Base-by-base conservation (phyloP, 2,888 invertebrate species). In the Crocallis elinguaria region DNA sequence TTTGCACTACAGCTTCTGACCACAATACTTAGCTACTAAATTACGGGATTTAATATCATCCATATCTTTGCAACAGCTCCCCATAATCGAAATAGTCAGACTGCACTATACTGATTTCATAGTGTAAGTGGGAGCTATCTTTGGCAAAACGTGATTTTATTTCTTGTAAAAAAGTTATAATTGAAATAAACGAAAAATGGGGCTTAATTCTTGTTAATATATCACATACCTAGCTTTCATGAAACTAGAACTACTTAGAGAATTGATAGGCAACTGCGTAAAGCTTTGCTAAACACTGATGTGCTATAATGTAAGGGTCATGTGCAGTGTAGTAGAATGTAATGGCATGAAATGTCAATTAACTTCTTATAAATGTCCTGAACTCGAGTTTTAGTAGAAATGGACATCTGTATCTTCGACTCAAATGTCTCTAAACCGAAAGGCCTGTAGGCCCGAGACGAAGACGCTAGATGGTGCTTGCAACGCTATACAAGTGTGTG, bases 301-400 rank as follows among this genome's bases (percentile, higher is more conserved):
- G 17, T 41, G 29, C 11, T 6, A 11, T 41, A 16, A 7, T 19
- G 1, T 25, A 14, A 38, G 11, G 25, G 27, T 32, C 14, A 14
- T 7, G 14, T 12, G 21, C 12, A 21, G n/a, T 7, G 23, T 23
- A 32, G 6, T 11, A 29, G 16, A 14, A 8, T 14, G 11, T 8
- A 36, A 44, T 17, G 35, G 17, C 35, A 44, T 36, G 35, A 27
- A 27, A 44, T 44, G 44, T 44, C 44, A 36, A 44, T 44, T 44
- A 44, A 13, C 21, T n/a, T 13, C 14, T n/a, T n/a, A 19, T 6
- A 4, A 8, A 14, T n/a, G 5, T 29, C 3, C n/a, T 8, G 0
- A 29, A 29, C 11, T 12, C 12, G 3, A 29, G 29, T 12, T 29
- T 29, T 29, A 12, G 7, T 29, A 29, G 29, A 5, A 11, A 29